A percentile compares a stretch with the other conserved stretches of the same genome.
phyloP scores from a whole-genome alignment of 2,888 invertebrate species.

The Tetranychus truncatus region DNA sequence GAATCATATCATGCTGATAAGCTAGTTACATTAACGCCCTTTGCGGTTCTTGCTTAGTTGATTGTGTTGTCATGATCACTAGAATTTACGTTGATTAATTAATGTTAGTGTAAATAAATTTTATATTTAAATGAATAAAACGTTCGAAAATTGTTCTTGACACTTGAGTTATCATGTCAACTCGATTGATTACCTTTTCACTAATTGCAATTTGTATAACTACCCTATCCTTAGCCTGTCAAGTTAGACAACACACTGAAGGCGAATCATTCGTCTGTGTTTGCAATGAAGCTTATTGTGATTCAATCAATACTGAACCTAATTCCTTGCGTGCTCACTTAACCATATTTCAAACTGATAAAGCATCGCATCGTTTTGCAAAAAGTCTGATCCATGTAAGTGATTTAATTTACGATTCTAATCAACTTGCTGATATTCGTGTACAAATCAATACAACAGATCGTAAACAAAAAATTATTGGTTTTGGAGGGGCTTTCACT shows the following conservation, averaged over 20 bases:
- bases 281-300: slow-evolving; percentile 8
- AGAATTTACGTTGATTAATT: too few relatives aligned
- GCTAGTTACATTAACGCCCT: too few relatives aligned
- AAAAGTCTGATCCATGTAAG: neutral
- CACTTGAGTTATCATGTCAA: too few relatives aligned
- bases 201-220: too few relatives aligned
- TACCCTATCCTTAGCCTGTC: neutral
- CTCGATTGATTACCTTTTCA: too few relatives aligned
- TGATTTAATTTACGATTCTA: neutral
- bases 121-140: too few relatives aligned
- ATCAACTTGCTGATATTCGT: neutral
- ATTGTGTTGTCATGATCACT: too few relatives aligned
- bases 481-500: slow-evolving; percentile 39
- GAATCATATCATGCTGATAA: too few relatives aligned
- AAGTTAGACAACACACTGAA: neutral
- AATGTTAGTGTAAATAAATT: too few relatives aligned
- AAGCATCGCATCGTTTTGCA: neutral
- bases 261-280: slow-evolving; percentile 5
- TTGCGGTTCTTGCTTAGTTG: too few relatives aligned
- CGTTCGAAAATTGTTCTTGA: too few relatives aligned
- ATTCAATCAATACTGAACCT: neutral
- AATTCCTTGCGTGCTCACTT: neutral
- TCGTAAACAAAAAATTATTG: neutral
- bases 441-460: neutral
- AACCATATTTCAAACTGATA: neutral